phyloP scores from a whole-genome alignment of 1,140 invertebrate genomes.

The Aphelenchoides fujianensis region DNA sequence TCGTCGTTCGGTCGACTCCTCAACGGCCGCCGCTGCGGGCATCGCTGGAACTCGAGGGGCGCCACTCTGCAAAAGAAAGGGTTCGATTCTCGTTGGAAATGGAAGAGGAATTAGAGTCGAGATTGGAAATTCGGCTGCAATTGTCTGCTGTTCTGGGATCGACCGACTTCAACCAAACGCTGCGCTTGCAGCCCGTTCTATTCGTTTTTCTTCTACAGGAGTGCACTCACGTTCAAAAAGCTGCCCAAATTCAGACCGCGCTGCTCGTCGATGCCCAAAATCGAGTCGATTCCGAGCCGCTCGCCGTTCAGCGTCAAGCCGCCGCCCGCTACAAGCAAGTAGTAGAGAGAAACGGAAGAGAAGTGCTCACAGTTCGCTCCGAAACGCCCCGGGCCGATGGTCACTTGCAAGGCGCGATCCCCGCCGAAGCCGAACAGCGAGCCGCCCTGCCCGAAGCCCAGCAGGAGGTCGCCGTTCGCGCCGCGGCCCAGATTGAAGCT shows the following conservation, averaged over 20 bases:
- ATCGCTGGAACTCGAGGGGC: no score
- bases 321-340: constrained; percentile 39
- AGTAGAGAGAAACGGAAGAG: not conserved
- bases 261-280: constrained; percentile 32
- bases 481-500: not conserved
- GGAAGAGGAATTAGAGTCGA: no score
- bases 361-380: constrained; percentile 38
- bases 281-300: constrained; percentile 45
- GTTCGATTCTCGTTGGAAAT: no score
- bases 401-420: constrained; percentile 35
- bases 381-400: constrained; percentile 38
- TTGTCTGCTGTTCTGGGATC: no score
- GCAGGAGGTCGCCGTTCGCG: constrained; percentile 27
- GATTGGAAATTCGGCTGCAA: no score
- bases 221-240: constrained; percentile 36
- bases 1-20: no score
- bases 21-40: no score
- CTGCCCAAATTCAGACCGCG: constrained; percentile 40
- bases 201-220: no score
- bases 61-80: no score
- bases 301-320: constrained; percentile 35
- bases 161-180: no score
- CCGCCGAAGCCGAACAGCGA: constrained; percentile 46
- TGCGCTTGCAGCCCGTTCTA: no score
- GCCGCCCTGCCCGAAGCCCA: constrained; percentile 45